Conservation (phyloP, 2,888 invertebrate genomes). For the Luperina testacea region DNA sequence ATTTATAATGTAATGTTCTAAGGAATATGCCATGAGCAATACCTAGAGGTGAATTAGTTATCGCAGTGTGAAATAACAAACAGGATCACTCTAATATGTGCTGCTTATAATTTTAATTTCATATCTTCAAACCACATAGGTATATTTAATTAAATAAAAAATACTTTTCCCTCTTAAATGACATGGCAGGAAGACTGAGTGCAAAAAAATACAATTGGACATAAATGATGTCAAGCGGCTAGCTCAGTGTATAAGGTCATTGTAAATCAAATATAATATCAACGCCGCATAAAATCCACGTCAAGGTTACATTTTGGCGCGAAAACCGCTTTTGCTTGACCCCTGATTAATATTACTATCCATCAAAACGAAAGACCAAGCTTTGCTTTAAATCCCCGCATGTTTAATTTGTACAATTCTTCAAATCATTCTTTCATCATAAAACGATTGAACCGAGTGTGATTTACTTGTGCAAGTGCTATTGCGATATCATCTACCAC, state of each 20-base stretch:
- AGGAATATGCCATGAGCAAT: background rate
- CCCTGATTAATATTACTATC: slow-evolving; percentile 37
- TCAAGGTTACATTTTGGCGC: slow-evolving; percentile 41
- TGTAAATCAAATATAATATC: slow-evolving; percentile 50
- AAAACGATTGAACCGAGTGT: slow-evolving; percentile 43
- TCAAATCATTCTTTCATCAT: slow-evolving; percentile 52
- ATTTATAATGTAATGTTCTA: background rate
- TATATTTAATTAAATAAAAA: background rate
- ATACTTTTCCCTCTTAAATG: background rate
- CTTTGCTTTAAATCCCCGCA: slow-evolving; percentile 15
- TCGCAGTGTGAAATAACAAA: background rate
- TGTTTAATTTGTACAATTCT: slow-evolving; percentile 48
- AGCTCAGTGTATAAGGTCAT: slow-evolving; percentile 47
- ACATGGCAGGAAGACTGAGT: background rate
- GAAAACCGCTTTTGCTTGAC: slow-evolving; percentile 51
- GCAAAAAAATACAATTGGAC: slow-evolving; percentile 16
- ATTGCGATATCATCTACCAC: slow-evolving; percentile 25
- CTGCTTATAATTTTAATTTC: background rate
- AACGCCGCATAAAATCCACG: slow-evolving; percentile 33
- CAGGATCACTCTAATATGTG: background rate
- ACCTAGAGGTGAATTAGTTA: background rate
- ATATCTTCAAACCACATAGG: background rate
- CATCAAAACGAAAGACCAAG: slow-evolving; percentile 48
- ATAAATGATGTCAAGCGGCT: slow-evolving; percentile 40
- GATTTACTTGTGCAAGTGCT: slow-evolving; percentile 53